These are phyloP conservation scores for Nebria ingens DNA, from an alignment of 1,140 invertebrate genomes.

Conservation along the genomic window DNA sequence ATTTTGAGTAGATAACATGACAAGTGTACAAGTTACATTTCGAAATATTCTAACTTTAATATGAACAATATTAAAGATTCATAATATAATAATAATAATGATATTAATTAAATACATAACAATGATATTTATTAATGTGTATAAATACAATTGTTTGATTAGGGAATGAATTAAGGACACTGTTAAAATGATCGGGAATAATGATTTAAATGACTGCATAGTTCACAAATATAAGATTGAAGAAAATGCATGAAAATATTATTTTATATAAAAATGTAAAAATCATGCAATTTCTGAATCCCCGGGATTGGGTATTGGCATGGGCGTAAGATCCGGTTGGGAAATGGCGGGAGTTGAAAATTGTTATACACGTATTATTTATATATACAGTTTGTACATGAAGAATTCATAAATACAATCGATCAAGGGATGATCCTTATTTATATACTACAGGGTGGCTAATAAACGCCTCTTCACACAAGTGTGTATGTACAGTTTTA, in stretches of 20 bases:
- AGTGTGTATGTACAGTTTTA: neutral
- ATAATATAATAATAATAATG: neutral
- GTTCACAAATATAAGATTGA: too few species aligned
- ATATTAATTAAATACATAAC: conserved; percentile 3
- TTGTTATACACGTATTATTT: neutral
- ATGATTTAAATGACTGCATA: too few species aligned
- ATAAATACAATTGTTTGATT: neutral
- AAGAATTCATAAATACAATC: conserved; percentile 5
- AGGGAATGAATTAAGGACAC: neutral
- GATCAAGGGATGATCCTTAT: conserved; percentile 7
- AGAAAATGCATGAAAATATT: too few species aligned
- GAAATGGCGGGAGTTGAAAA: neutral
- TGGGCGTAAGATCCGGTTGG: neutral
- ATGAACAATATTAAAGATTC: conserved; percentile 1
- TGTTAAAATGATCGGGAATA: neutral
- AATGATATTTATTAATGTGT: neutral
- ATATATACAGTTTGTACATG: conserved; percentile 1
- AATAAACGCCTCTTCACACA: neutral
- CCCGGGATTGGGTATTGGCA: too few species aligned
- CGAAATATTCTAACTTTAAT: neutral
- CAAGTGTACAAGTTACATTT: neutral
- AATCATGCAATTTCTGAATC: too few species aligned
- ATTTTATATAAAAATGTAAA: too few species aligned
- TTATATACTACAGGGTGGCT: conserved; percentile 7
- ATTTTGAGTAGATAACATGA: conserved; percentile 6